Evolutionary conservation across 53 echinoderm and acorn worm species (phyloP).

Genomic region (Holothuria leucospilota): DNA sequence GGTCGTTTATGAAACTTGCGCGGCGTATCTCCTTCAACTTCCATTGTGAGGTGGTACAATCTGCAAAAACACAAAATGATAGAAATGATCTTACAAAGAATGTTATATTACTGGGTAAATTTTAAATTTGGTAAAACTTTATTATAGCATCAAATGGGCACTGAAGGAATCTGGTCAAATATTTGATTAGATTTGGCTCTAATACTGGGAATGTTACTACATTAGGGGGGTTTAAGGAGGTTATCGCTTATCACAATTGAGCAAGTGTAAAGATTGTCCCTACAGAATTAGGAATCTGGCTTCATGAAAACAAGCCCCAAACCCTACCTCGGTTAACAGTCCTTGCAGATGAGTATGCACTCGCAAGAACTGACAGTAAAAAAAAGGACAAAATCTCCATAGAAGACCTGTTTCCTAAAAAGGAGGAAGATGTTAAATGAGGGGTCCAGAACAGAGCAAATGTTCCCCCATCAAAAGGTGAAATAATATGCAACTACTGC

Average conservation of each 20-base stretch:
- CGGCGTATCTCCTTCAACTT: conserved; percentile 39
- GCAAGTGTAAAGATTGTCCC: not conserved
- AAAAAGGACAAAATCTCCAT: not conserved
- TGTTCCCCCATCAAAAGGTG: not conserved
- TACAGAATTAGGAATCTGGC: not conserved
- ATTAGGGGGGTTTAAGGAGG: not conserved
- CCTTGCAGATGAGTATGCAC: not conserved
- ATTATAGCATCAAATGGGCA: no score
- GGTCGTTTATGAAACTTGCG: not conserved
- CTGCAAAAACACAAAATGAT: no score
- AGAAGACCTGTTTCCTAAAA: not conserved
- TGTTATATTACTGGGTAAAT: no score
- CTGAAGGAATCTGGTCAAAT: no score
- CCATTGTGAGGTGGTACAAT: not conserved
- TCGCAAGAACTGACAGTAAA: not conserved
- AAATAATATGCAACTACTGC: not conserved
- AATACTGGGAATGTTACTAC: not conserved
- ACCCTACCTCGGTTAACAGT: not conserved
- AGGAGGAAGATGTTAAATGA: not conserved
- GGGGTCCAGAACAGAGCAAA: not conserved
- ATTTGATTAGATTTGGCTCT: no score
- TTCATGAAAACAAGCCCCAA: not conserved
- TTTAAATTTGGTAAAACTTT: no score
- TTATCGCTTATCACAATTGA: not conserved
- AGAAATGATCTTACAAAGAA: no score